These are phyloP conservation scores for Dallia pectoralis DNA, from an alignment of 2,797 vertebrate species.

Conservation along the genomic window DNA sequence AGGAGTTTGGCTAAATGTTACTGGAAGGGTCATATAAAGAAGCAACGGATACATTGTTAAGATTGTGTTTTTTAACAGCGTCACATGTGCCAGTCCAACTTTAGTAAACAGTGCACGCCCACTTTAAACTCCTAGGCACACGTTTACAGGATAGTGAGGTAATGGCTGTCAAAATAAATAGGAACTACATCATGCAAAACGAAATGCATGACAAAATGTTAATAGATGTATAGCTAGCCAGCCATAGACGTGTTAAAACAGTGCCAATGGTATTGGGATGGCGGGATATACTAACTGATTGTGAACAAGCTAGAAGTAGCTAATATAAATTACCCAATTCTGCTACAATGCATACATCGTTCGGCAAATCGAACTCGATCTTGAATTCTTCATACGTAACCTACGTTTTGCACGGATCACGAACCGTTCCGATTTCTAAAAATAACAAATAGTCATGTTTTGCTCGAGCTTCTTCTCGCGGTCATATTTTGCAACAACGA, in stretches of 20 bases:
- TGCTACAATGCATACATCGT: background rate
- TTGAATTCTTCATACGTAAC: background rate
- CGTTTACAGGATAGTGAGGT: background rate
- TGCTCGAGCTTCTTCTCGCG: background rate
- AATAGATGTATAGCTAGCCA: background rate
- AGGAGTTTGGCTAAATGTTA: background rate
- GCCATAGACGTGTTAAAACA: background rate
- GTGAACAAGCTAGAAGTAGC: background rate
- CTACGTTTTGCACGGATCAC: background rate
- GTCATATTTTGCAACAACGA: background rate
- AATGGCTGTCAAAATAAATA: background rate
- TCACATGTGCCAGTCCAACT: background rate
- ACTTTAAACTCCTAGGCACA: background rate
- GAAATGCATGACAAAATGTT: background rate
- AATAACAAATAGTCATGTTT: background rate
- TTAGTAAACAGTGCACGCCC: background rate
- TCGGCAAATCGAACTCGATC: background rate
- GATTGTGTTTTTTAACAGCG: background rate
- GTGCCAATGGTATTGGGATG: background rate
- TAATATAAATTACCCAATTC: background rate
- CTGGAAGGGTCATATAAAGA: background rate
- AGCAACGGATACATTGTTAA: background rate
- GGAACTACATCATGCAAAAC: background rate
- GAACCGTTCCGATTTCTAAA: background rate
- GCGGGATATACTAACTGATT: conserved; percentile 8